These are phyloP conservation scores for mouse (Mus musculus) DNA, from an alignment of 2,113 vertebrate species.

Conservation along the genomic window GRCm39 chr13:106199001-106199500, in stretches of 20 bases:
- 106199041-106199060: neutral
- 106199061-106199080: neutral
- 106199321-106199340: neutral
- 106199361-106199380: neutral
- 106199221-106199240: neutral
- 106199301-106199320: neutral
- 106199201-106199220: neutral
- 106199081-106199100: neutral
- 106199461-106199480: neutral
- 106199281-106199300: neutral
- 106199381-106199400: neutral
- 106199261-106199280: neutral
- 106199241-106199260: neutral
- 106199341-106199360: neutral
- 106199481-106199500: neutral
- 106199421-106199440: neutral
- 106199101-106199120: neutral
- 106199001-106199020: neutral
- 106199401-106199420: neutral
- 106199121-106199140: neutral
- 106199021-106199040: neutral
- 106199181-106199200: neutral
- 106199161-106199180: neutral
- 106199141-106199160: neutral
- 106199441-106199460: neutral